Evolutionary conservation across 2,888 invertebrate genomes (phyloP).

Genomic region (Lycaena phlaeas): DNA sequence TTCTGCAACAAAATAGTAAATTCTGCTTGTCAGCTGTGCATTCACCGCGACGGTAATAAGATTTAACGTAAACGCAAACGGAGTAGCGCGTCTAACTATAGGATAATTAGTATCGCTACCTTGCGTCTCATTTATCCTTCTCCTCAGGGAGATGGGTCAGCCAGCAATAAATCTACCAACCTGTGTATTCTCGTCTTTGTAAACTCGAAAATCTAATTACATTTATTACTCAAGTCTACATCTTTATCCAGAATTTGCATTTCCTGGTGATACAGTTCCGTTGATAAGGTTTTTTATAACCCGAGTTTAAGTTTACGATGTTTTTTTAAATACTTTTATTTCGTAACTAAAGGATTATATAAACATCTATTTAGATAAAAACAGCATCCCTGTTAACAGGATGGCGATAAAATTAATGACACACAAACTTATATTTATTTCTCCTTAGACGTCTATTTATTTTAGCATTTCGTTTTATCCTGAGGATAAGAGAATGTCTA

Average conservation of each 20-base stretch:
- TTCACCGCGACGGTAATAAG: slow-evolving; percentile 10
- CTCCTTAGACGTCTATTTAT: too few relatives aligned
- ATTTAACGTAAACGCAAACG: slow-evolving; percentile 24
- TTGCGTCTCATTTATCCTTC: slow-evolving; percentile 67
- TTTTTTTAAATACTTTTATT: too few relatives aligned
- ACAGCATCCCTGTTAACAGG: too few relatives aligned
- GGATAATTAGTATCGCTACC: slow-evolving; percentile 70
- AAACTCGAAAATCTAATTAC: slow-evolving; percentile 72
- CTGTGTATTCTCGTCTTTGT: slow-evolving; percentile 69
- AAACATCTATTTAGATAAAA: too few relatives aligned
- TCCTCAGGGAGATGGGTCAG: slow-evolving; percentile 65
- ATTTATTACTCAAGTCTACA: slow-evolving; percentile 65
- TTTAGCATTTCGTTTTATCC: too few relatives aligned
- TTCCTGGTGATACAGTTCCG: slow-evolving; percentile 44
- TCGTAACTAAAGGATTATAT: too few relatives aligned
- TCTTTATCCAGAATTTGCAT: slow-evolving; percentile 58
- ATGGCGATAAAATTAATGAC: too few relatives aligned
- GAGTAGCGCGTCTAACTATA: slow-evolving; percentile 47
- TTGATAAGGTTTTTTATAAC: slow-evolving; percentile 26
- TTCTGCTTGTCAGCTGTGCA: slow-evolving; percentile 6
- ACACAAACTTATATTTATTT: too few relatives aligned
- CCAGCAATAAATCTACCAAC: slow-evolving; percentile 68
- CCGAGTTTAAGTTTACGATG: neutral
- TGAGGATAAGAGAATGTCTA: too few relatives aligned
- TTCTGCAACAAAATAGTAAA: slow-evolving; percentile 9